Percentiles rank a stretch among this genome's conserved stretches.
phyloP scores from a whole-genome alignment of 1,140 invertebrate species.

The Monochamus saltuarius region DNA sequence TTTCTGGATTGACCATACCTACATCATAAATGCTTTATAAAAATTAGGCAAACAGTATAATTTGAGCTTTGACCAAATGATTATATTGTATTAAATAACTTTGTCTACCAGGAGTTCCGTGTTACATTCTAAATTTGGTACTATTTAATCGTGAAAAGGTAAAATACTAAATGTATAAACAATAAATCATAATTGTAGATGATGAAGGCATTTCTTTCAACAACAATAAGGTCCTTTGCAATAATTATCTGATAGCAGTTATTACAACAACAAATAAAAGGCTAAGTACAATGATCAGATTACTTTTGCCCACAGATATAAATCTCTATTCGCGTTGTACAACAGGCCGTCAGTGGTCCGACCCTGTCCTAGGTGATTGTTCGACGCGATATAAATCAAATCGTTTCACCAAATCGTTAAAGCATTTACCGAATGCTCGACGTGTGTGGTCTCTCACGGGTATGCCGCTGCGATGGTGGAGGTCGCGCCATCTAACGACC shows the following conservation, averaged over 20 bases:
- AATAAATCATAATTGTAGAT: too few relatives aligned
- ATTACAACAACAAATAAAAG: neutral
- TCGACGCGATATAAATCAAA: conserved; percentile 13
- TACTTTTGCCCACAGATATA: neutral
- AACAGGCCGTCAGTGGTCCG: neutral
- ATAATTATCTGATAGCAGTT: neutral
- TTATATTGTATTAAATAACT: too few relatives aligned
- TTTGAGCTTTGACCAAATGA: too few relatives aligned
- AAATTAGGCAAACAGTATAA: too few relatives aligned
- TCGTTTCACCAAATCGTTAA: conserved; percentile 10
- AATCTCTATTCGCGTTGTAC: neutral
- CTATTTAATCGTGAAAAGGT: too few relatives aligned
- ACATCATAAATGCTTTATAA: too few relatives aligned
- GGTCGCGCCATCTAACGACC: conserved; percentile 8
- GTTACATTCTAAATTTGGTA: too few relatives aligned
- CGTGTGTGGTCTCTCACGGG: conserved; percentile 15
- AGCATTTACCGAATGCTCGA: neutral
- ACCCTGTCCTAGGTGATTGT: neutral
- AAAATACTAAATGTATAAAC: too few relatives aligned
- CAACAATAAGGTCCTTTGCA: too few relatives aligned
- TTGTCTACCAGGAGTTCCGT: too few relatives aligned
- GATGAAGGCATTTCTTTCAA: too few relatives aligned
- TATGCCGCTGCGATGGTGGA: neutral
- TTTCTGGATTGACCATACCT: too few relatives aligned
- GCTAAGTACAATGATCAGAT: neutral